phyloP scores from a whole-genome alignment of 2,797 vertebrate species.

The Microchirus variegatus region DNA sequence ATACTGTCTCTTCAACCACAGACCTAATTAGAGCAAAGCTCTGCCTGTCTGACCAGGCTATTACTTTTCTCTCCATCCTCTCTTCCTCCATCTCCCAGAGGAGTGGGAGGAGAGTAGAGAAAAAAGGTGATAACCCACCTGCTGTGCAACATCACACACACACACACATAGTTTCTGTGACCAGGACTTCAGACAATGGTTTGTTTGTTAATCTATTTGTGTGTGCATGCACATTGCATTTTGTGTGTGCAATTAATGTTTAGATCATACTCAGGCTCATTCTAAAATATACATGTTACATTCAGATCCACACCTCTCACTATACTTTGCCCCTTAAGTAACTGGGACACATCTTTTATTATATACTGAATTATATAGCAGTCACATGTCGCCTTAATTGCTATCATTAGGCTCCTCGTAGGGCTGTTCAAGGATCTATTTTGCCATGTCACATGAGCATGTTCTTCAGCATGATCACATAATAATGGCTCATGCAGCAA shows the following conservation, averaged over 20 bases:
- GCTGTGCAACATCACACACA: constrained; percentile 70
- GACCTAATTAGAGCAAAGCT: constrained; percentile 63
- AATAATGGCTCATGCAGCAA: too few species aligned
- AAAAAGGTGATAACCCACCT: constrained; percentile 83
- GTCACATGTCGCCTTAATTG: constrained; percentile 53
- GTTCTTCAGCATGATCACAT: too few species aligned
- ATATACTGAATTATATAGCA: constrained; percentile 56
- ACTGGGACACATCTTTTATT: constrained; percentile 14
- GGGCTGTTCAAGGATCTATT: constrained; percentile 42
- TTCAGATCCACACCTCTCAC: constrained; percentile 21
- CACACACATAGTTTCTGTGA: constrained; percentile 55
- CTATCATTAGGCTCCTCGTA: constrained; percentile 38
- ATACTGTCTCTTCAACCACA: constrained; percentile 43
- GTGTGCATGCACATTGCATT: too few species aligned
- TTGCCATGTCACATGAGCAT: constrained; percentile 9
- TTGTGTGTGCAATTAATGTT: too few species aligned
- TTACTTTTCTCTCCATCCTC: constrained; percentile 33
- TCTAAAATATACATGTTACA: constrained; percentile 35
- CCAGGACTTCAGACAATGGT: constrained; percentile 8
- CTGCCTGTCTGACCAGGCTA: constrained; percentile 51
- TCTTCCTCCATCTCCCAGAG: constrained; percentile 52
- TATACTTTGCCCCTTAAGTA: background rate
- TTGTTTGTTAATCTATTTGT: too few species aligned
- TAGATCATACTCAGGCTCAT: too few species aligned
- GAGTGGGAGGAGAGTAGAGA: constrained; percentile 77